These are phyloP conservation scores for Gobiocypris rarus DNA, from an alignment of 2,113 vertebrate species.

Conservation along the genomic window DNA sequence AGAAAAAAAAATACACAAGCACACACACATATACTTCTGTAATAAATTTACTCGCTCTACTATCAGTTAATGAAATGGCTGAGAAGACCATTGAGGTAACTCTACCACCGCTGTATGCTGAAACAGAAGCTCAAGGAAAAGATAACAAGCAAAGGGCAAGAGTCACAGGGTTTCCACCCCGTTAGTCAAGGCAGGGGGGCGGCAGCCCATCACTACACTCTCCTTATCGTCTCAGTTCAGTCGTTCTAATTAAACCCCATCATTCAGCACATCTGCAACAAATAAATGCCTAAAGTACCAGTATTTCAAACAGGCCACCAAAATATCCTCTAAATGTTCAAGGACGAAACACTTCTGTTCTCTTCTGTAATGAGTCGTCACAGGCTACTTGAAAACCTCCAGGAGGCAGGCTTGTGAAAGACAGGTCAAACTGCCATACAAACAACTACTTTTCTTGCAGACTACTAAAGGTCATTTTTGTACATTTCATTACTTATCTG, in stretches of 20 bases:
- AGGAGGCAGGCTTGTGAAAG: neutral
- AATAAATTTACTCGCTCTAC: slow-evolving; percentile 41
- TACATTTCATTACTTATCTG: neutral
- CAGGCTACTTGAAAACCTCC: neutral
- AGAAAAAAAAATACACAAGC: neutral
- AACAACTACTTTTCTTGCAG: neutral
- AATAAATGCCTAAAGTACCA: neutral
- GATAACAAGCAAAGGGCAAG: slow-evolving; percentile 64
- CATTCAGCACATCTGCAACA: slow-evolving; percentile 1
- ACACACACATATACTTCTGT: slow-evolving; percentile 30
- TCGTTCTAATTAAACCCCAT: neutral
- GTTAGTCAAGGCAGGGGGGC: slow-evolving; percentile 34
- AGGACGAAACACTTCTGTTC: neutral
- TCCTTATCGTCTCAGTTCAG: slow-evolving; percentile 8
- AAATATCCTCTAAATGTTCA: neutral
- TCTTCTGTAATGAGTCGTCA: neutral
- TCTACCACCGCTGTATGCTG: slow-evolving; percentile 67
- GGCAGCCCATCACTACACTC: neutral
- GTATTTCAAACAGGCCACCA: neutral
- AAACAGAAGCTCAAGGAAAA: slow-evolving; percentile 68
- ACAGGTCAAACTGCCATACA: neutral
- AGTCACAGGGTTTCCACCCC: slow-evolving; percentile 53
- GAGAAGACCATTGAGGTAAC: slow-evolving; percentile 70
- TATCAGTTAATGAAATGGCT: slow-evolving; percentile 63
- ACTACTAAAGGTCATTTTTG: slow-evolving; percentile 3